Percentiles rank a stretch among this genome's conserved stretches.
Evolutionary conservation across 2,113 vertebrate species (phyloP).

Genomic region (Epinephelus fuscoguttatus): DNA sequence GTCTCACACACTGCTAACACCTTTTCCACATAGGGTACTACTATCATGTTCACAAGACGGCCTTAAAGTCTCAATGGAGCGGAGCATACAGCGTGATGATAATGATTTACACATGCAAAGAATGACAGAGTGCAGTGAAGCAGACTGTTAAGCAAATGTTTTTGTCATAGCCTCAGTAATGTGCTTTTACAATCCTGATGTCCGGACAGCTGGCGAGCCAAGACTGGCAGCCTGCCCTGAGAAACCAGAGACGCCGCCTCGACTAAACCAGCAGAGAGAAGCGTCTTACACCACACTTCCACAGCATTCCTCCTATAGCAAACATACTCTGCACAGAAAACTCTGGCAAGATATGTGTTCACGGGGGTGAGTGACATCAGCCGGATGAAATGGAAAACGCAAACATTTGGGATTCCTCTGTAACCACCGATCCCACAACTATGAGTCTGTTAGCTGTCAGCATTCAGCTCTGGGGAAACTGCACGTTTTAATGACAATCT

Average conservation of each 20-base stretch:
- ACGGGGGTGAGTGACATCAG: slow-evolving; percentile 47
- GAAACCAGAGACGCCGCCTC: slow-evolving; percentile 65
- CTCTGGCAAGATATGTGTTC: slow-evolving; percentile 28
- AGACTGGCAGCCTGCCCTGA: slow-evolving; percentile 64
- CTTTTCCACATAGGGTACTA: neutral
- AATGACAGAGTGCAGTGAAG: slow-evolving; percentile 36
- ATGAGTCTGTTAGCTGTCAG: slow-evolving; percentile 19
- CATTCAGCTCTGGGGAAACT: slow-evolving; percentile 10
- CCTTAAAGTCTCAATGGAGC: neutral
- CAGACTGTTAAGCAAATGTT: slow-evolving; percentile 61
- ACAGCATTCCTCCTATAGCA: slow-evolving; percentile 46
- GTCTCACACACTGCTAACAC: slow-evolving; percentile 7
- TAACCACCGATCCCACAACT: slow-evolving; percentile 40
- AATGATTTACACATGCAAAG: slow-evolving; percentile 58
- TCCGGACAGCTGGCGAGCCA: slow-evolving; percentile 67
- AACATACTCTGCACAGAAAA: slow-evolving; percentile 11
- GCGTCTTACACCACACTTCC: slow-evolving; percentile 50
- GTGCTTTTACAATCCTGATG: slow-evolving; percentile 61
- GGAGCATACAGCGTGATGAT: slow-evolving; percentile 7
- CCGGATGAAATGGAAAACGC: slow-evolving; percentile 34
- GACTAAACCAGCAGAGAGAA: slow-evolving; percentile 46
- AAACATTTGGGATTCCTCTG: slow-evolving; percentile 61
- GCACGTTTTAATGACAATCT: neutral
- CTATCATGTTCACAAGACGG: neutral
- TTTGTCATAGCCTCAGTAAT: slow-evolving; percentile 55